These are phyloP conservation scores for Graphium colonna DNA, from an alignment of 2,888 invertebrate species.

Conservation along the genomic window DNA sequence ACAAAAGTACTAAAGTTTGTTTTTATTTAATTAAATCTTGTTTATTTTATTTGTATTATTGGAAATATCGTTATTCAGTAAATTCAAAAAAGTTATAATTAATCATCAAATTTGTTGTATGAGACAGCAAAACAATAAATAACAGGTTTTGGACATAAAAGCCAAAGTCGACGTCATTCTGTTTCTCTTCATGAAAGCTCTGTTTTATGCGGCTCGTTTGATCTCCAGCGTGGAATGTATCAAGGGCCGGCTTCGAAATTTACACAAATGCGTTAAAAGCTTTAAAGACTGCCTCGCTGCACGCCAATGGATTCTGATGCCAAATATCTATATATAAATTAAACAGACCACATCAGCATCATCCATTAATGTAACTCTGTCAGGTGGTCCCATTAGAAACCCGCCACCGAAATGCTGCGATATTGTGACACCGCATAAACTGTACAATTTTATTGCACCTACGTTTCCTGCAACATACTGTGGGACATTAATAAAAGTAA, in stretches of 20 bases:
- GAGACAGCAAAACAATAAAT: neutral
- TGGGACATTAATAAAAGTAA: slow-evolving; percentile 29
- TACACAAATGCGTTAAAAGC: slow-evolving; percentile 17
- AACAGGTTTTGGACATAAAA: neutral
- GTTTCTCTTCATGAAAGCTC: slow-evolving; percentile 8
- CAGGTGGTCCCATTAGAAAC: slow-evolving; percentile 16
- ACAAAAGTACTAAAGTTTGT: too few species aligned
- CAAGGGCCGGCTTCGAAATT: slow-evolving; percentile 8
- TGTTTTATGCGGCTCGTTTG: slow-evolving; percentile 14
- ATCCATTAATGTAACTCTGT: slow-evolving; percentile 15
- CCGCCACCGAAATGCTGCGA: slow-evolving; percentile 23
- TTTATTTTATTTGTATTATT: too few species aligned
- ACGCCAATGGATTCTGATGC: neutral
- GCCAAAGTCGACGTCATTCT: slow-evolving; percentile 1
- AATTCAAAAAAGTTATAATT: too few species aligned
- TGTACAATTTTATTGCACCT: slow-evolving; percentile 31
- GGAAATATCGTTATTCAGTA: too few species aligned
- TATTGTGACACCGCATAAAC: slow-evolving; percentile 30
- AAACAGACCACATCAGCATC: neutral
- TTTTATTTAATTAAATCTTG: too few species aligned
- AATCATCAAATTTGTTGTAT: too few species aligned
- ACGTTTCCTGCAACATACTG: slow-evolving; percentile 30
- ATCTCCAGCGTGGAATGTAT: slow-evolving; percentile 14
- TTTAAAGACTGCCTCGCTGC: slow-evolving; percentile 1
- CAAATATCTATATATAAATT: neutral